Base-by-base conservation (phyloP, 2,113 vertebrate genomes). In the Podarcis raffonei region DNA sequence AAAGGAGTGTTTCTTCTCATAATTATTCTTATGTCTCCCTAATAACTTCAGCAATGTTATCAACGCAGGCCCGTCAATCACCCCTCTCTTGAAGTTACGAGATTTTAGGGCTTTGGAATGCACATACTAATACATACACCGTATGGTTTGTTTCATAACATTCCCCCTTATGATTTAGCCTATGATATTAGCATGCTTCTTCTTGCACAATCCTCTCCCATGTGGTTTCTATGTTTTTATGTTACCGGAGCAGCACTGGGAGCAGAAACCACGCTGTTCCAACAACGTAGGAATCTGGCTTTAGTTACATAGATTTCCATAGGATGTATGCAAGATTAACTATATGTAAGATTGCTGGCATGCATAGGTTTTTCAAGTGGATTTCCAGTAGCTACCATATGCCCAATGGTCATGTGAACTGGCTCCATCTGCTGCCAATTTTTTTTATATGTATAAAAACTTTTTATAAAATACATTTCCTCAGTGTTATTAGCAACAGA, bases 401-500 rank as follows among this genome's bases (percentile, higher is more conserved):
- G 69, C 35, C 11, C 6, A 88, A 39, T 32, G 25, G 32, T 37
- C 32, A 25, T 32, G 35, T 65, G 69, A 62, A 82, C 25, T 75
- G 86, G 68, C 35, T 75, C 3, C 48, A 65, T 65, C 72, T 77
- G 16, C 39, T 86, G 84, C 84, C 74, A 85, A 65, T 27, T 2
- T 91, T 92, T 91, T 89, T 94, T 93, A 8, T 37, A 57, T 59
- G 9, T 12, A 53, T 53, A 53, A 53, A 53, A 53, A 53, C 48
- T 53, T 53, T 53, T 53, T 20, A 66, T 32, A 30, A 75, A n/a
- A 62, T 87, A 75, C 18, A 75, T 82, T 81, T 87, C 86, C 48
- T 37, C 7, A 22, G 68, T 8, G 1, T 93, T 91, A 92, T 92
- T 94, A 87, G 2, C 71, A 85, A 92, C 90, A 94, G 1, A 83